Evolutionary conservation across 2,888 invertebrate genomes (phyloP), one percentile per base, ranked within the genome.

Genomic region (Euzetes globulus): DNA sequence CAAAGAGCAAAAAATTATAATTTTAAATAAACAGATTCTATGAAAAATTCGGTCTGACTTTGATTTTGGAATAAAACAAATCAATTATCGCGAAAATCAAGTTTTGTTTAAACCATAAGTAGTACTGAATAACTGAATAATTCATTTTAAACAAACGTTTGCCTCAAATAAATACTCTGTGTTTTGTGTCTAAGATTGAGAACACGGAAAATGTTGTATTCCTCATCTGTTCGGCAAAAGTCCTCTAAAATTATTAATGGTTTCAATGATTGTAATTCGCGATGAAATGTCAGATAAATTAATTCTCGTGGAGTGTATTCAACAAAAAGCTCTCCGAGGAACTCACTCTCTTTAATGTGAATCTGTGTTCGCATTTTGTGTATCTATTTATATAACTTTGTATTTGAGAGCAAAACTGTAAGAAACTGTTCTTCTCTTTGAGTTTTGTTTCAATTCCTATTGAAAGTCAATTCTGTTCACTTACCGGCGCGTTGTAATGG

Each of bases 401-500:
- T 9, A 41, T 41, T 41, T 41, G 41, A 41, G 41, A 41, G 41
- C 41, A 41, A 41, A 41, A 41, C 41, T 41, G 41, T 41, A 13
- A 41, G 41, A 41, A 41, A 41, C 41, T 41, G 41, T 41, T 41
- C 13, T 41, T 41, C 41, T 41, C 13, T 13, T 5, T 9, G 11
- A 9, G 9, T 55, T 25, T 25, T 25, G 6, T 25, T 55, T 55
- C 6, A 7, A 9, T 5, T 55, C 25, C n/a, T 5, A 50, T 50
- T 50, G n/a, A n/a, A n/a, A 50, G 58, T 58, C 27, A 17, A 58
- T 74, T n/a, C n/a, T 19, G n/a, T 15, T 25, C 17, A 58, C 75
- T 75, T 75, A 79, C 79, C 77, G 77, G 77, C 77, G 78, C 37
- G 77, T 77, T 70, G 72, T 79, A 72, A 80, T 78, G 73, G 73